Evolutionary conservation across 2,797 vertebrate genomes (phyloP).

Genomic region (Stomatorhinus walkeri): DNA sequence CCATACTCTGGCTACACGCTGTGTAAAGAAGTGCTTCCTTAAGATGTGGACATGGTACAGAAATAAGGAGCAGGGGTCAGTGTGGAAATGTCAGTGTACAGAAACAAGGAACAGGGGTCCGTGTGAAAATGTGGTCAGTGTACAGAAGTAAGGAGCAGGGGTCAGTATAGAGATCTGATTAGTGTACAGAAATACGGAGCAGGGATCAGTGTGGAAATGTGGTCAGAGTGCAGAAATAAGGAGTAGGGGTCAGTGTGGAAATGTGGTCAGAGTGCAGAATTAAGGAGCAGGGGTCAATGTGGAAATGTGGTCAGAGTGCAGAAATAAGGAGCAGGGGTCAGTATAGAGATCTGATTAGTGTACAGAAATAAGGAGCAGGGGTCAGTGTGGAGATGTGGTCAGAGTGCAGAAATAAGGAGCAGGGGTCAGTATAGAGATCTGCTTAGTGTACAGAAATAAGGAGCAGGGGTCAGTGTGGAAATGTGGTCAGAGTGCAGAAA

Average conservation of each 20-base stretch:
- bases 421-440: neutral
- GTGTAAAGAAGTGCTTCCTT: too few relatives aligned
- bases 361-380: neutral
- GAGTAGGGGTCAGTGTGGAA: neutral
- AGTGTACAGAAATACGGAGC: neutral
- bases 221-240: neutral
- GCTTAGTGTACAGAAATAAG: neutral
- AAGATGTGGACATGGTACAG: neutral
- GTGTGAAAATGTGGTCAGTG: neutral
- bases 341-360: neutral
- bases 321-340: neutral
- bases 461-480: too few relatives aligned
- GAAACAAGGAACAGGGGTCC: neutral
- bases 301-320: neutral
- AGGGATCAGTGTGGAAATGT: neutral
- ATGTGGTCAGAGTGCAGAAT: neutral
- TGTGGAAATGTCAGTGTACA: neutral
- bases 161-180: neutral
- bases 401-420: neutral
- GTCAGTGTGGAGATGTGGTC: neutral
- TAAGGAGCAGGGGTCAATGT: neutral
- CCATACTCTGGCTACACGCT: too few relatives aligned
- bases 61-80: neutral
- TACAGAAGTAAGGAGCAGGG: neutral
- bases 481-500: neutral